Evolutionary conservation across 2,113 vertebrate species (phyloP), one percentile per base, ranked within the genome.

Genomic region (Crypturellus undulatus): DNA sequence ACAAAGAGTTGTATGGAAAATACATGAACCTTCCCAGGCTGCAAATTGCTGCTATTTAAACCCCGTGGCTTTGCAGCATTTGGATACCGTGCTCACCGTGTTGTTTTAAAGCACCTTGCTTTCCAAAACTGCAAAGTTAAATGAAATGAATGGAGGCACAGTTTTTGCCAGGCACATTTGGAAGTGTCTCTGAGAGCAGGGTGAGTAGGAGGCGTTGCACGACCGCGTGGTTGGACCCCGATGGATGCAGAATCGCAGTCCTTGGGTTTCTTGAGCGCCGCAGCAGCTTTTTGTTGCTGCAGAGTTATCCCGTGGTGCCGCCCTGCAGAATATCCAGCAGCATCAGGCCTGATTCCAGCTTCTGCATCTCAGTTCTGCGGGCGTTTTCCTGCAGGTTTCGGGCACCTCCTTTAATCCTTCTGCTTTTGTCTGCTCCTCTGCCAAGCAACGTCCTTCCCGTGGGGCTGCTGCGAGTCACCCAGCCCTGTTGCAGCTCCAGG

Each of bases 301-400:
- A 25, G 42, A 3, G 18, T 68, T 73, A 51, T 21, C 1, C 25
- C 32, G 28, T 13, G 56, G 45, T 22, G 19, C 59, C 16, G 5
- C 34, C 7, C 7, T 20, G 54, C 38, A 6, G 59, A 19, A 45
- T 15, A 2, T 20, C 25, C 8, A 0, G 1, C 42, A 38, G 87
- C 73, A 10, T 28, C 4, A 2, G 38, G 38, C 9, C 7, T 12
- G 10, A 25, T 69, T 43, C 40, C 45, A 42, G 70, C 8, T 3
- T 28, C 40, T 58, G 64, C 40, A 2, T 49, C 59, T 40, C 76
- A 2, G 0, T 10, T 11, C 0, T 38, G 38, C 38, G 9, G 40
- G 40, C 40, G 38, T 38, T 42, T 42, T 42, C 0, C 5, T 22
- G 21, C 20, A 28, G 24, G 15, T 32, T 52, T 52, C 32, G 64